A percentile compares a stretch with the other conserved stretches of the same genome.
These are phyloP conservation scores for Syndactyla subalaris DNA, from an alignment of 2,797 vertebrate genomes.

Conservation along the genomic window DNA sequence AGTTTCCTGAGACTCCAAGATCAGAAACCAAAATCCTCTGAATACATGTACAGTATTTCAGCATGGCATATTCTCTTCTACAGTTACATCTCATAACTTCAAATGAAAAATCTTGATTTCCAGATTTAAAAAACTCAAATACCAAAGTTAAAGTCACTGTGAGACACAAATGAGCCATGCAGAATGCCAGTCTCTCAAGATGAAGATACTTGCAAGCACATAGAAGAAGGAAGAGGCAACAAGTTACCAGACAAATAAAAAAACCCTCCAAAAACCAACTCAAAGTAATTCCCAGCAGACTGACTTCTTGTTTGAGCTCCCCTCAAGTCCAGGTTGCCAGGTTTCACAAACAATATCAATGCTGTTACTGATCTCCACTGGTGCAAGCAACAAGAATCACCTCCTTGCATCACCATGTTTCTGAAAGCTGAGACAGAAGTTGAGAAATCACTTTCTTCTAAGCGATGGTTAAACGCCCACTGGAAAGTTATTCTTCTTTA, in stretches of 20 bases:
- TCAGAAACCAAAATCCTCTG: background rate
- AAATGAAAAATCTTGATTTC: background rate
- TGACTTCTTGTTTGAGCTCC: background rate
- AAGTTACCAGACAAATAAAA: background rate
- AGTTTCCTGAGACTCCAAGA: background rate
- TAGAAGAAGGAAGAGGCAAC: background rate
- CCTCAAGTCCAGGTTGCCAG: background rate
- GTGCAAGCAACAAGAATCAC: background rate
- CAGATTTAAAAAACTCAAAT: background rate
- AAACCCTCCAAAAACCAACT: background rate
- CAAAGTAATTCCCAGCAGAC: background rate
- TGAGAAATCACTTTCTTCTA: constrained; percentile 1
- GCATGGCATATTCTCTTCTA: background rate
- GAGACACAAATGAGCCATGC: background rate
- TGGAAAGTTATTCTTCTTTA: background rate
- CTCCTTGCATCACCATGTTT: background rate
- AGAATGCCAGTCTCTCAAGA: background rate
- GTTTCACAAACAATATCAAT: background rate
- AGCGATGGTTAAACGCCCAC: fast-evolving
- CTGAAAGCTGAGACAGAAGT: background rate
- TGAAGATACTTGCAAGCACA: background rate
- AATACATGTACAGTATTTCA: background rate
- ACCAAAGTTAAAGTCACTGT: background rate
- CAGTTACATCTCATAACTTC: background rate
- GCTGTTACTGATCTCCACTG: background rate